Evolutionary conservation across 2,888 invertebrate species (phyloP).

Genomic region (Cepaea hortensis): DNA sequence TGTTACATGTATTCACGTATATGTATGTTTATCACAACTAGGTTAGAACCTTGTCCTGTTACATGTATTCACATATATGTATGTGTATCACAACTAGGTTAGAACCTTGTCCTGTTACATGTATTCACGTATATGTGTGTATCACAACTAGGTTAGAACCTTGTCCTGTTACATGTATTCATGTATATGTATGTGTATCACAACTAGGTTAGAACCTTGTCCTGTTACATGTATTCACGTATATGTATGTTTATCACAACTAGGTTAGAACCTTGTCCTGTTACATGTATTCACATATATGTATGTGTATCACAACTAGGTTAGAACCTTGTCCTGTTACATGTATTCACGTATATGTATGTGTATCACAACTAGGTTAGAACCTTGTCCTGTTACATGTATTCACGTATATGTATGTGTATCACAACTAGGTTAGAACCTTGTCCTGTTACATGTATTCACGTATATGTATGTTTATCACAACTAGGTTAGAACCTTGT

Average conservation of each 20-base stretch:
- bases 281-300: too few relatives aligned
- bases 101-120: too few relatives aligned
- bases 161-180: too few relatives aligned
- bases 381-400: too few relatives aligned
- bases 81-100: constrained; percentile 79
- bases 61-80: too few relatives aligned
- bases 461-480: neutral
- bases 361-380: constrained; percentile 79
- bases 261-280: too few relatives aligned
- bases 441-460: too few relatives aligned
- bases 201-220: constrained; percentile 82
- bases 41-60: too few relatives aligned
- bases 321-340: too few relatives aligned
- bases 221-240: too few relatives aligned
- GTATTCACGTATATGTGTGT: neutral
- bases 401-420: neutral
- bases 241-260: constrained; percentile 37
- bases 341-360: too few relatives aligned
- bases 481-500: constrained; percentile 63
- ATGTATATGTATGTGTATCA: neutral
- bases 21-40: constrained; percentile 58
- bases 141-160: constrained; percentile 80
- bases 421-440: constrained; percentile 80
- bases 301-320: constrained; percentile 75
- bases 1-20: too few relatives aligned